A percentile compares a stretch with the other conserved stretches of the same genome.
Conservation (phyloP, 2,888 invertebrate species). For the Drosophila borborema region DNA sequence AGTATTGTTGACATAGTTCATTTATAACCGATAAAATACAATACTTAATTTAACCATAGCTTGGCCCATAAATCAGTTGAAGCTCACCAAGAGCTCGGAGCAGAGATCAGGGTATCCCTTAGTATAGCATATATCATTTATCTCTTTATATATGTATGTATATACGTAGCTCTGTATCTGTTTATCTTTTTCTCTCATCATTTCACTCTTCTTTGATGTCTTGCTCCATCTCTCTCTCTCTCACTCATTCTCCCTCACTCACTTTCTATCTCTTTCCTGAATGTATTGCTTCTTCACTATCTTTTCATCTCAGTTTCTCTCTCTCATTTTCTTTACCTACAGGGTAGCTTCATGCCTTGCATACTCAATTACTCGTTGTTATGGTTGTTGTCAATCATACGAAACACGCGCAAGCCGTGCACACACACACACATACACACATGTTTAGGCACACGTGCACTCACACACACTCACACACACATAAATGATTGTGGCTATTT, state of each 20-base stretch:
- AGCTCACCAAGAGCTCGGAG: background rate
- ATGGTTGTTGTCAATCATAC: constrained; percentile 52
- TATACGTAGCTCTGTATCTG: background rate
- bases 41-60: background rate
- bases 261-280: background rate
- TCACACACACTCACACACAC: constrained; percentile 4
- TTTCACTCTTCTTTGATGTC: background rate
- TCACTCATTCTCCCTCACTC: no score
- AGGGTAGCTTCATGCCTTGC: constrained; percentile 15
- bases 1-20: background rate
- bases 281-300: background rate
- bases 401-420: constrained; percentile 58
- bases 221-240: no score
- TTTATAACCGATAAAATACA: background rate
- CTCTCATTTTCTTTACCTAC: background rate
- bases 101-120: background rate
- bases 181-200: background rate
- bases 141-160: background rate
- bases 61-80: no score
- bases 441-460: background rate
- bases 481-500: constrained; percentile 60
- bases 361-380: constrained; percentile 8
- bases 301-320: background rate
- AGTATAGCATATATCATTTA: background rate
- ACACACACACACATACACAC: background rate